Conservation (phyloP, 92 coral and sea anemone species). For the Epizoanthus fatuus region DNA sequence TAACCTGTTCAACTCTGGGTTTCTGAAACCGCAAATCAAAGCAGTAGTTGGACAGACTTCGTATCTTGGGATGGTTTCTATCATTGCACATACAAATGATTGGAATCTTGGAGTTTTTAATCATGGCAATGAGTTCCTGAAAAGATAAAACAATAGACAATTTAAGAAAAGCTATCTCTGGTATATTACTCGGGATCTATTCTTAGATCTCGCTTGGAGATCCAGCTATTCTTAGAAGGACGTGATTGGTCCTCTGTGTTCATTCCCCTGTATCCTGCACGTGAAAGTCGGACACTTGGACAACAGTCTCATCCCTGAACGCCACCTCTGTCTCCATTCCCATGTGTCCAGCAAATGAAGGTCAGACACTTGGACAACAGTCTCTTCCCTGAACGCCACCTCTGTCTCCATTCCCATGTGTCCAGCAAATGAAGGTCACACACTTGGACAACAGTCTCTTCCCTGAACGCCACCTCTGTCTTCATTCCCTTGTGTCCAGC, state of each 20-base stretch:
- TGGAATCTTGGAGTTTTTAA: slow-evolving; percentile 93
- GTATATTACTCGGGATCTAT: neutral
- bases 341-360: neutral
- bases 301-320: slow-evolving; percentile 66
- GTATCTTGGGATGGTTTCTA: slow-evolving; percentile 93
- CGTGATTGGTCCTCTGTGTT: too few species aligned
- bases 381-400: slow-evolving; percentile 88
- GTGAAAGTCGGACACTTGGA: neutral
- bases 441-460: neutral
- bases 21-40: slow-evolving; percentile 95
- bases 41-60: slow-evolving; percentile 95
- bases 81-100: slow-evolving; percentile 98
- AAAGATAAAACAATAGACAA: neutral
- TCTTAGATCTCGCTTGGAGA: too few species aligned
- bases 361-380: neutral
- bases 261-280: too few species aligned
- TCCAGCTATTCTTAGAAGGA: too few species aligned
- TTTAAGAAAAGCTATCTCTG: neutral
- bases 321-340: slow-evolving; percentile 66
- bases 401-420: slow-evolving; percentile 89
- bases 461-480: slow-evolving; percentile 89
- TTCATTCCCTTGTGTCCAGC: neutral
- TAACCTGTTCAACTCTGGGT: slow-evolving; percentile 95
- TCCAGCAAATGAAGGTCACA: neutral
- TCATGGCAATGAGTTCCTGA: slow-evolving; percentile 91